Percentiles rank a stretch among this genome's conserved stretches.
Conservation (phyloP, 2,113 vertebrate genomes). For the Lampris incognitus region DNA sequence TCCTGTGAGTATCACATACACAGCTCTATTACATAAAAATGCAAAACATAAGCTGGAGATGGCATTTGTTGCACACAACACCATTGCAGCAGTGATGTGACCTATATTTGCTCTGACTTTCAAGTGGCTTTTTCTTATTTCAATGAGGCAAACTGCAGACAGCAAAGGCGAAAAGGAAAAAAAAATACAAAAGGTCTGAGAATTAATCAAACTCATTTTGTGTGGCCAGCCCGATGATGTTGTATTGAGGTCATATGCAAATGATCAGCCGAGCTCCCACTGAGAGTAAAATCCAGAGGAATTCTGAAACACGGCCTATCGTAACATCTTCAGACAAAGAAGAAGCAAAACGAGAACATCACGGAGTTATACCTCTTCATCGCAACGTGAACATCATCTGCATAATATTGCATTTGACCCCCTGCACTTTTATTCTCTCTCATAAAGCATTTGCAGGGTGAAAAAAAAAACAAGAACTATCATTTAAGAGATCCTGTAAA, state of each 20-base stretch:
- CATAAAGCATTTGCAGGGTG: background rate
- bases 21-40: slow-evolving; percentile 71
- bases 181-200: slow-evolving; percentile 34
- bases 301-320: slow-evolving; percentile 24
- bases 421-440: background rate
- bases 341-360: slow-evolving; percentile 1
- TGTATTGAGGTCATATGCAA: slow-evolving; percentile 63
- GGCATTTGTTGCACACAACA: slow-evolving; percentile 58
- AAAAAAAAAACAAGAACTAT: background rate
- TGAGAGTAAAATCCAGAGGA: slow-evolving; percentile 27
- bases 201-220: slow-evolving; percentile 38
- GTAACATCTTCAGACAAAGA: slow-evolving; percentile 8
- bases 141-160: slow-evolving; percentile 43
- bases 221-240: slow-evolving; percentile 19
- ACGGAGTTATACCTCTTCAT: background rate
- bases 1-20: slow-evolving; percentile 38
- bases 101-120: slow-evolving; percentile 72
- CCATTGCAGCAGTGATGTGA: slow-evolving; percentile 60
- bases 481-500: background rate
- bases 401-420: background rate
- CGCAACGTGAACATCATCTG: background rate
- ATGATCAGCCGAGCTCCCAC: slow-evolving; percentile 37
- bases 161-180: slow-evolving; percentile 24
- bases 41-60: slow-evolving; percentile 61
- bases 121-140: slow-evolving; percentile 47